phyloP scores from a whole-genome alignment of 2,888 invertebrate genomes.

The Amaurobius ferox region DNA sequence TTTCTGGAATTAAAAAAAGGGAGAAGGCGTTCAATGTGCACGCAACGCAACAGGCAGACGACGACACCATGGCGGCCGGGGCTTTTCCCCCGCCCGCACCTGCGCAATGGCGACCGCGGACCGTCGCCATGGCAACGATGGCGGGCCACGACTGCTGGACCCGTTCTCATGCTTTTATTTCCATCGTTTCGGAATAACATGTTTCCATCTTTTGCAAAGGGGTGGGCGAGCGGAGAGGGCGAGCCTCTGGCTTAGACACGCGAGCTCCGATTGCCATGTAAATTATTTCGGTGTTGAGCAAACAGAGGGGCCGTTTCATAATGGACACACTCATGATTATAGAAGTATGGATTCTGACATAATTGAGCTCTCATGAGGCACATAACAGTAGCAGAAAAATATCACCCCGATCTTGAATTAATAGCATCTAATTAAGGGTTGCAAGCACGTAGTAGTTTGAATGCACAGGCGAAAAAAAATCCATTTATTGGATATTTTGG shows the following conservation, averaged over 20 bases:
- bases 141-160: conserved; percentile 35
- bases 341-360: not conserved
- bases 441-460: not conserved
- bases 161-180: conserved; percentile 40
- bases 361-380: not conserved
- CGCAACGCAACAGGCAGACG: conserved; percentile 68
- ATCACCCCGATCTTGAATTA: not conserved
- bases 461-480: not conserved
- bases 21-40: conserved; percentile 39
- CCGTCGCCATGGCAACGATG: conserved; percentile 45
- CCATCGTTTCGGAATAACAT: conserved; percentile 38
- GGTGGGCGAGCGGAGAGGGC: not conserved
- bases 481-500: not conserved
- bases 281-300: conserved; percentile 23
- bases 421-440: not conserved
- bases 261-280: conserved; percentile 8
- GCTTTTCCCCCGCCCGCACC: conserved; percentile 9
- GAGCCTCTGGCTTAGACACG: not conserved
- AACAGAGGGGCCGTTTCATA: conserved; percentile 1
- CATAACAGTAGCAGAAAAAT: not conserved
- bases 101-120: conserved; percentile 14
- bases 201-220: conserved; percentile 12
- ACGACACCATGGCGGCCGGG: conserved; percentile 33
- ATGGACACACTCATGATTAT: not conserved
- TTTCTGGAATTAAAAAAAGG: conserved; percentile 53